These are phyloP conservation scores for Panthera leo DNA, from an alignment of 2,113 vertebrate species.

Conservation along the genomic window DNA sequence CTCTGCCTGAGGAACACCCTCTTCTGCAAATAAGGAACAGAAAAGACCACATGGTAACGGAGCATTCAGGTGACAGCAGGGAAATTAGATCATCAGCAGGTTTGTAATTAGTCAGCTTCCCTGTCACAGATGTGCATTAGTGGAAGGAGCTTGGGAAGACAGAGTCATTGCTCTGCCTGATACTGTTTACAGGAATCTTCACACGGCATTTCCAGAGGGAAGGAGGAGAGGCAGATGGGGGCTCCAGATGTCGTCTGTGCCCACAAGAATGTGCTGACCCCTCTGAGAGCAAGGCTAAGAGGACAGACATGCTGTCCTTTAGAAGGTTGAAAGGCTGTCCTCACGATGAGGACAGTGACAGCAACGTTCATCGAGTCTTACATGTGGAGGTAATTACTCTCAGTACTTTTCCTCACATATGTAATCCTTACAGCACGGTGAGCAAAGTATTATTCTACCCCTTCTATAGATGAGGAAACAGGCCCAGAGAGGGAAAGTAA, in stretches of 20 bases:
- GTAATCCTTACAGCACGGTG: neutral
- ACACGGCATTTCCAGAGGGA: neutral
- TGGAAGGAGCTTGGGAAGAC: neutral
- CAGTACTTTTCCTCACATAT: neutral
- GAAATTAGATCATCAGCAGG: constrained; percentile 71
- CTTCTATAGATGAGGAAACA: neutral
- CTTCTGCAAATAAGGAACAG: constrained; percentile 31
- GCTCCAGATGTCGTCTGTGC: neutral
- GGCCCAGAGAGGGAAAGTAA: neutral
- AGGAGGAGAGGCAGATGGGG: neutral
- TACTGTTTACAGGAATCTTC: neutral
- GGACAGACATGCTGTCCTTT: neutral
- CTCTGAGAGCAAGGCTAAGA: neutral
- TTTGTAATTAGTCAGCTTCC: constrained; percentile 65
- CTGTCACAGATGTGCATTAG: constrained; percentile 34
- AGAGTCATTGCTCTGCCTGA: neutral
- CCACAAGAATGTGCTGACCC: neutral
- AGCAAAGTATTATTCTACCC: no score
- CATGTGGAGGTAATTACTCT: rapidly evolving
- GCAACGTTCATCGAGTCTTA: rapidly evolving
- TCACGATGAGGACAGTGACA: rapidly evolving
- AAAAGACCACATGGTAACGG: neutral
- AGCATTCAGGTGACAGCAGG: neutral
- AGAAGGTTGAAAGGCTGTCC: neutral
- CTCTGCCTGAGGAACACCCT: neutral